Percentiles rank a stretch among this genome's conserved stretches.
phyloP scores from a whole-genome alignment of 2,888 invertebrate genomes.

The Dynastes grantii region DNA sequence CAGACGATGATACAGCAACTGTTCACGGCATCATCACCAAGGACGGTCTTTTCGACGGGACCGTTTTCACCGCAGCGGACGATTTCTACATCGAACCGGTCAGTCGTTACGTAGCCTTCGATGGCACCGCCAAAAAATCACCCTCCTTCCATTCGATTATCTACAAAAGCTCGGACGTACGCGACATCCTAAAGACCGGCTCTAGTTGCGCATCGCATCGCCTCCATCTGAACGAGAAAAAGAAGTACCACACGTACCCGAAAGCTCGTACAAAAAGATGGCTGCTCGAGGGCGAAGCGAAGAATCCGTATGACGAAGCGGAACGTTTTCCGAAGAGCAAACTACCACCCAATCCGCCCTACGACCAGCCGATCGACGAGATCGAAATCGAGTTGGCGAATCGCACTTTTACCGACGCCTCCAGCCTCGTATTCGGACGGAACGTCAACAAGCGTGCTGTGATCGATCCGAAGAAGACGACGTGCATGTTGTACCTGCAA shows the following conservation, averaged over 20 bases:
- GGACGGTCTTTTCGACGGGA: conserved; percentile 92
- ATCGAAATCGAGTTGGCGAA: conserved; percentile 63
- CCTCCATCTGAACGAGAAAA: conserved; percentile 59
- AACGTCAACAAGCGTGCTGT: conserved; percentile 80
- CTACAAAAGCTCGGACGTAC: conserved; percentile 87
- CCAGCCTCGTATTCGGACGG: conserved; percentile 72
- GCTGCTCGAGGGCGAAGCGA: conserved; percentile 78
- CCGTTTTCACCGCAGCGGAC: conserved; percentile 83
- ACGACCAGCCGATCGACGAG: conserved; percentile 68
- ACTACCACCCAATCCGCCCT: conserved; percentile 71
- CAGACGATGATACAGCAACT: conserved; percentile 87
- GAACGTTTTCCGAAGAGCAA: conserved; percentile 71
- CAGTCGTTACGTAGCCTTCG: conserved; percentile 75
- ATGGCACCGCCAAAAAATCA: conserved; percentile 69
- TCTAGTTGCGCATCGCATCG: conserved; percentile 65
- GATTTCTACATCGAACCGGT: conserved; percentile 91
- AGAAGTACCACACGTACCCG: conserved; percentile 55
- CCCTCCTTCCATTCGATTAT: conserved; percentile 85
- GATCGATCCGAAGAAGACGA: conserved; percentile 90
- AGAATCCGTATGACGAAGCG: conserved; percentile 68
- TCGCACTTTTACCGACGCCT: conserved; percentile 65
- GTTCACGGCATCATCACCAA: conserved; percentile 90
- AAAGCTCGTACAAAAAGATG: conserved; percentile 75
- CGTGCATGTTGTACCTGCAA: conserved; percentile 95
- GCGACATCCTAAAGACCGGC: conserved; percentile 68